A percentile compares a stretch with the other conserved stretches of the same genome.
Conservation (phyloP, 2,888 invertebrate species). For the Ochropacha duplaris region DNA sequence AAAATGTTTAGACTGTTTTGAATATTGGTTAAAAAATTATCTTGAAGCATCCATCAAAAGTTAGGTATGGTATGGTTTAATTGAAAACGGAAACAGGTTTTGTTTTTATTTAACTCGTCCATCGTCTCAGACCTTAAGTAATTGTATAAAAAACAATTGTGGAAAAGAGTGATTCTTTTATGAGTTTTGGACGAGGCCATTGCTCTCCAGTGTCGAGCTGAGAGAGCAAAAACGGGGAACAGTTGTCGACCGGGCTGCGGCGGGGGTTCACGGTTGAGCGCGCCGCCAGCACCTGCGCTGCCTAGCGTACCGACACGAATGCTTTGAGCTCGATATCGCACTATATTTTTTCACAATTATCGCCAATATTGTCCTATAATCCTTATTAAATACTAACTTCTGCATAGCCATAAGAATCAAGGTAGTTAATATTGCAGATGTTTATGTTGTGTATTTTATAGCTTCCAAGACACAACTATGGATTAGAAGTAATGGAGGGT, state of each 20-base stretch:
- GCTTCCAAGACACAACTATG: background rate
- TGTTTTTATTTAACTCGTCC: too few species aligned
- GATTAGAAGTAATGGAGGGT: too few species aligned
- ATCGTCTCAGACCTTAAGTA: slow-evolving; percentile 20
- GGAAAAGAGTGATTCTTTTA: slow-evolving; percentile 34
- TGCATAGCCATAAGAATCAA: too few species aligned
- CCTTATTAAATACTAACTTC: too few species aligned
- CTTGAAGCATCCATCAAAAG: slow-evolving; percentile 14
- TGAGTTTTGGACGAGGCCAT: slow-evolving; percentile 55
- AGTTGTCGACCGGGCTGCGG: slow-evolving; percentile 61
- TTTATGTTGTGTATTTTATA: background rate
- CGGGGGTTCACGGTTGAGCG: slow-evolving; percentile 78
- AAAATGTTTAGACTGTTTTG: slow-evolving; percentile 5
- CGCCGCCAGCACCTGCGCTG: slow-evolving; percentile 22
- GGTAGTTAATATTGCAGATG: background rate
- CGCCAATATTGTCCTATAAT: background rate
- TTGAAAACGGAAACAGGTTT: slow-evolving; percentile 32
- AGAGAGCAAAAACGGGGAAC: slow-evolving; percentile 69
- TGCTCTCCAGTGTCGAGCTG: slow-evolving; percentile 68
- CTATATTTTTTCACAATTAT: background rate
- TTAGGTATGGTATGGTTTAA: slow-evolving; percentile 12
- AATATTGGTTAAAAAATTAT: slow-evolving; percentile 20
- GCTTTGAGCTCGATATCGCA: background rate
- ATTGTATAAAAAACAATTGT: slow-evolving; percentile 31
- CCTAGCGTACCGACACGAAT: background rate